Conservation (phyloP, 2,888 invertebrate genomes). For the Lumbricus terrestris region DNA sequence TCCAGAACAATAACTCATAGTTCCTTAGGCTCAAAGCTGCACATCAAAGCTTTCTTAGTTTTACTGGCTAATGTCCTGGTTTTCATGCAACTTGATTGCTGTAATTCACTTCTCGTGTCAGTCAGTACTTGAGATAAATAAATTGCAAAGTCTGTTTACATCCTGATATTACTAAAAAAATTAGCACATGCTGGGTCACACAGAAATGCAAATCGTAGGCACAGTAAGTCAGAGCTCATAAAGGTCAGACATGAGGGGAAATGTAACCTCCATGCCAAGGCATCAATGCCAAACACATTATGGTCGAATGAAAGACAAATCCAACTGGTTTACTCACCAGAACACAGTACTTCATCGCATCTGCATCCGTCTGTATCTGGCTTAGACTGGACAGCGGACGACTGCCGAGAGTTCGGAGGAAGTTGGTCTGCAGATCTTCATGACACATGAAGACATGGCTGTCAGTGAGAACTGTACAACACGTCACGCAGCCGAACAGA, state of each 20-base stretch:
- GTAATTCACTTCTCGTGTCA: too few relatives aligned
- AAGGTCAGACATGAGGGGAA: neutral
- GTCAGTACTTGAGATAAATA: too few relatives aligned
- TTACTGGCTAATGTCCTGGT: too few relatives aligned
- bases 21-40: too few relatives aligned
- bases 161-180: too few relatives aligned
- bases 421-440: conserved; percentile 56
- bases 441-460: conserved; percentile 55
- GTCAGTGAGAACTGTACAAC: conserved; percentile 52
- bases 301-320: neutral
- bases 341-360: conserved; percentile 47
- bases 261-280: neutral
- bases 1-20: too few relatives aligned
- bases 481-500: conserved; percentile 42
- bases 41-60: too few relatives aligned
- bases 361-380: conserved; percentile 28
- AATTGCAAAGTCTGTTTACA: too few relatives aligned
- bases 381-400: conserved; percentile 54
- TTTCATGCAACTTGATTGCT: too few relatives aligned
- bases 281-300: neutral
- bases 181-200: too few relatives aligned
- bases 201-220: too few relatives aligned
- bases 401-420: conserved; percentile 53
- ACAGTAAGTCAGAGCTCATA: too few relatives aligned
- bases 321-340: conserved; percentile 48